Percentiles rank a stretch among this genome's conserved stretches.
Conservation (phyloP, 2,888 invertebrate species). For the Drosophila fungiperda region DNA sequence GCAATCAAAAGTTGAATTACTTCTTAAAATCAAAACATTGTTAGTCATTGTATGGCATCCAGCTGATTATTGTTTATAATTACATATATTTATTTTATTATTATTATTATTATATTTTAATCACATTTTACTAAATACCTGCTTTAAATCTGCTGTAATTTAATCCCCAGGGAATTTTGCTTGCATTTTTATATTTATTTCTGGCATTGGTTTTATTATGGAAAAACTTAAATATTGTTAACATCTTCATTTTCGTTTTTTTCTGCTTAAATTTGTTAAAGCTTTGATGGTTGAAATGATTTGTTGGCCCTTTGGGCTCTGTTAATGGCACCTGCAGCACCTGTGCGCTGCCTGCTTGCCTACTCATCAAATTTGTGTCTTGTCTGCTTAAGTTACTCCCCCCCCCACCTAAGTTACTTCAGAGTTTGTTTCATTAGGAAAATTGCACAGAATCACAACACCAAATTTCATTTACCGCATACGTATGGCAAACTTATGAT, state of each 20-base stretch:
- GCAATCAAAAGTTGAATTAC: background rate
- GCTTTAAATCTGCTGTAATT: background rate
- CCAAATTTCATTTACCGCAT: constrained; percentile 53
- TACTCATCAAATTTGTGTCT: constrained; percentile 9
- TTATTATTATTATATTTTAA: too few relatives aligned
- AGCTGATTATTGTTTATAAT: background rate
- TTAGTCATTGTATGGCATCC: background rate
- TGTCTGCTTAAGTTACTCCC: background rate
- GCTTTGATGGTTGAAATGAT: constrained; percentile 26
- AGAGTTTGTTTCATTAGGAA: constrained; percentile 61
- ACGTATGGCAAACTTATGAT: constrained; percentile 61
- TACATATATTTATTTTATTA: background rate
- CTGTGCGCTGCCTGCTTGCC: constrained; percentile 5
- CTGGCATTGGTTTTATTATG: background rate
- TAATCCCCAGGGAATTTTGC: background rate
- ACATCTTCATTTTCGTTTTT: background rate
- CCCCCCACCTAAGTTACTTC: background rate
- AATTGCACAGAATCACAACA: constrained; percentile 49
- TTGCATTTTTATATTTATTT: background rate
- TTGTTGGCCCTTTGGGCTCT: constrained; percentile 24
- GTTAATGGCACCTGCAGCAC: constrained; percentile 37
- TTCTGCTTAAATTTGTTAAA: constrained; percentile 19
- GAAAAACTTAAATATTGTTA: background rate
- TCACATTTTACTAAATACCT: background rate
- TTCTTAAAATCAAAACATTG: background rate